Evolutionary conservation across 2,888 invertebrate species (phyloP).

Genomic region (Trichacis sp.): DNA sequence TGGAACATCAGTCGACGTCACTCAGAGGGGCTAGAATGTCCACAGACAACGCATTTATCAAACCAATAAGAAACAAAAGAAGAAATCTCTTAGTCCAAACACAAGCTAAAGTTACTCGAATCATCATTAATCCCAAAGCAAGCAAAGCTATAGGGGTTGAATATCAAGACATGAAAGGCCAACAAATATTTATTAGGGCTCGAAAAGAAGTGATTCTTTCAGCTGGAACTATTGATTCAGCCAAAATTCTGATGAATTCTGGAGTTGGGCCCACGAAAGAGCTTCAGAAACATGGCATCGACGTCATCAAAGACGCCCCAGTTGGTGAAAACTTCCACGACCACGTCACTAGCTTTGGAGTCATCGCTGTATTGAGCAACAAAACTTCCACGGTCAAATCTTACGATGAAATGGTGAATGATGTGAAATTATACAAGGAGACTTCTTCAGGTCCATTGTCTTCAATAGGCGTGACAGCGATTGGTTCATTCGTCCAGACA

Average conservation of each 20-base stretch:
- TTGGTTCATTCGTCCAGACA: not conserved
- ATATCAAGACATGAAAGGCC: slow-evolving; percentile 55
- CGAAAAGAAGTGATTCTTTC: slow-evolving; percentile 71
- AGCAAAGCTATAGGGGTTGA: slow-evolving; percentile 67
- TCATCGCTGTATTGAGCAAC: slow-evolving; percentile 60
- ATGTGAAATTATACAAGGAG: slow-evolving; percentile 70
- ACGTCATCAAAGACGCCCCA: slow-evolving; percentile 64
- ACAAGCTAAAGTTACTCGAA: slow-evolving; percentile 69
- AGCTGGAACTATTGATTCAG: slow-evolving; percentile 70
- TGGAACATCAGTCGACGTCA: slow-evolving; percentile 74
- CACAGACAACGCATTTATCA: slow-evolving; percentile 75
- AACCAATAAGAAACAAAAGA: slow-evolving; percentile 72
- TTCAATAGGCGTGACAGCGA: slow-evolving; percentile 56
- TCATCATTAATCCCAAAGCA: slow-evolving; percentile 69
- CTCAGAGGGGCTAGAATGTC: slow-evolving; percentile 74
- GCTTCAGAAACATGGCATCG: slow-evolving; percentile 63
- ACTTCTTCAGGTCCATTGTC: slow-evolving; percentile 70
- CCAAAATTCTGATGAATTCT: slow-evolving; percentile 71
- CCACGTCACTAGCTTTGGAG: slow-evolving; percentile 68
- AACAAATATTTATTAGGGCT: slow-evolving; percentile 60
- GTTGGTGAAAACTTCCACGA: slow-evolving; percentile 72
- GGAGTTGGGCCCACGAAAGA: slow-evolving; percentile 70
- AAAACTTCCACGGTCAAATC: slow-evolving; percentile 53
- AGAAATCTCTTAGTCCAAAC: slow-evolving; percentile 65
- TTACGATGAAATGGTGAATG: slow-evolving; percentile 56